These are phyloP conservation scores for Aspidiotus rigidus DNA, from an alignment of 2,888 invertebrate genomes.

Conservation along the genomic window DNA sequence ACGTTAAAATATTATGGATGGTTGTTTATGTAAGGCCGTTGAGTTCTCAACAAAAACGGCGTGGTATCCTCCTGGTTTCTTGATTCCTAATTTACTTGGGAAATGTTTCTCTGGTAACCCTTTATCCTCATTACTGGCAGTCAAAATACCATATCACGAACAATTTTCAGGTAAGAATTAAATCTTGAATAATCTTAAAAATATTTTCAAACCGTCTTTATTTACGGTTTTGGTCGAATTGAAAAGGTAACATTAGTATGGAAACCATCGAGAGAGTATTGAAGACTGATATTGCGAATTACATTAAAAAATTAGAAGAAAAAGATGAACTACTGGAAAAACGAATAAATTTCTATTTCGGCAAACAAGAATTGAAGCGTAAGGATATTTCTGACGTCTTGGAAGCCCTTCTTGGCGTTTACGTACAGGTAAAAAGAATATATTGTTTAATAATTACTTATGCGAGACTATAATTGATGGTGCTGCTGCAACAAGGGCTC, in stretches of 20 bases:
- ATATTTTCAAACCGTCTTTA: no score
- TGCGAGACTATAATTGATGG: neutral
- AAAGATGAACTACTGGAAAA: neutral
- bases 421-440: slow-evolving; percentile 47
- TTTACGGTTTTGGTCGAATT: neutral
- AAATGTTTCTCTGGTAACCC: neutral
- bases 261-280: slow-evolving; percentile 21
- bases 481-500: no score
- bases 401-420: slow-evolving; percentile 75
- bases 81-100: neutral
- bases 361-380: slow-evolving; percentile 45
- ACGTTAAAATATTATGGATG: no score
- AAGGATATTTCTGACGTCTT: slow-evolving; percentile 72
- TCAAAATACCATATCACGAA: slow-evolving; percentile 27
- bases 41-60: neutral
- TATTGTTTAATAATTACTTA: neutral
- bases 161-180: slow-evolving; percentile 29
- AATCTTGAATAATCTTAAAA: neutral
- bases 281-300: slow-evolving; percentile 17
- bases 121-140: slow-evolving; percentile 21
- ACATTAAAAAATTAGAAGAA: slow-evolving; percentile 7
- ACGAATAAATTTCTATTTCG: neutral
- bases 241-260: slow-evolving; percentile 24
- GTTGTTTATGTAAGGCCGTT: neutral
- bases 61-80: neutral